Evolutionary conservation across 1,140 invertebrate genomes (phyloP), one percentile per base, ranked within the genome.

Genomic region (Cotesia vestalis): DNA sequence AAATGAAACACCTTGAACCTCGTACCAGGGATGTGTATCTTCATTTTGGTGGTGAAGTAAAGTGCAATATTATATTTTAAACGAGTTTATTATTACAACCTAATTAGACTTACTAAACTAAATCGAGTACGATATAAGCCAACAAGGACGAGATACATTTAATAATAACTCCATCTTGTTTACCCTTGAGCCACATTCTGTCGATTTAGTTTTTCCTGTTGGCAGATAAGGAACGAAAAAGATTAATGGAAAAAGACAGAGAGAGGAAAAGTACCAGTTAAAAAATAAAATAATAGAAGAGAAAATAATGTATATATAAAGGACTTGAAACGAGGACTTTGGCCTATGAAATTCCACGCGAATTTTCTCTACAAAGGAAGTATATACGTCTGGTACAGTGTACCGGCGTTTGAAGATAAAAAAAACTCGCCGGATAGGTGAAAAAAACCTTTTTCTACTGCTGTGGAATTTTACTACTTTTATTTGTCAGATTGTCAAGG

Each of bases 1-100:
- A 73, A 73, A 63, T 62, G 60, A 73, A 73, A 57, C 69, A 74
- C 63, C 72, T 73, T 35, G 17, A 52, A 14, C 34, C 38, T 67
- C 59, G 64, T 46, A 20, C 14, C 55, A 14, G 63, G 4, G 52
- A 53, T 52, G 34, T 17, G 34, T 52, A 66, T 66, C 14, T 27
- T 52, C 6, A 51, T 66, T 11, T 69, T 11, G 12, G 14, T 14
- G 6, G 46, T 66, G 4, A 17, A 14, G 4, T 12, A 14, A n/a
- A 12, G 2, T 35, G 27, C 6, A 53, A 36, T 69, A 36, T 57
- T 52, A 53, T 59, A 69, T 69, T 69, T n/a, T 36, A 52, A 34
- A 46, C 52, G 66, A 38, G 20, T 52, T 69, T 69, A 69, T 52
- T 69, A 55, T 55, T 55, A 12, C 52, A 8, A 40, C n/a, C 17